Conservation (phyloP, 2,888 invertebrate species). For the Dasysyrphus albostriatus region DNA sequence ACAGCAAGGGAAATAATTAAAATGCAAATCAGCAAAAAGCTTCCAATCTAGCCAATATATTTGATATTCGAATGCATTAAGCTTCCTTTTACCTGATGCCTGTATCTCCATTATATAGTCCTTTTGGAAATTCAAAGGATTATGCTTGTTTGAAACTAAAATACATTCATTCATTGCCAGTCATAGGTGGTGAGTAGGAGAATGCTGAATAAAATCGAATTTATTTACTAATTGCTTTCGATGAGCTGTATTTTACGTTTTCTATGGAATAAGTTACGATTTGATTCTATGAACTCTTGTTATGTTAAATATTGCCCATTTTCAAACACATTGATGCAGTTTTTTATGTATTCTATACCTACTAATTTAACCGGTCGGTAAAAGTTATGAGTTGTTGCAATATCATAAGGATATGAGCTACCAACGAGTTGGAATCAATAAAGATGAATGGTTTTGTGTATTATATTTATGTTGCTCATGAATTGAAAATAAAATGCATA, state of each 20-base stretch:
- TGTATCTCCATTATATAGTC: background rate
- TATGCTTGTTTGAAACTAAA: background rate
- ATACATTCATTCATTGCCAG: background rate
- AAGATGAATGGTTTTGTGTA: no score
- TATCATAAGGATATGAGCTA: no score
- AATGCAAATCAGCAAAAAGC: background rate
- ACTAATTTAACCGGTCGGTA: no score
- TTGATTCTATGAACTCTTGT: no score
- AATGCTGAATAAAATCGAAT: background rate
- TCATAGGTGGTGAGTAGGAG: background rate
- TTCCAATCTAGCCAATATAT: background rate
- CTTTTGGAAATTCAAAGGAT: background rate
- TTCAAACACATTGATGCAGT: no score
- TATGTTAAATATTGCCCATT: no score
- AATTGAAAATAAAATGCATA: no score
- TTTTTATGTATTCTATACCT: no score
- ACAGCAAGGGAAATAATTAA: background rate
- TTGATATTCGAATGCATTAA: background rate
- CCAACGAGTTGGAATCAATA: no score
- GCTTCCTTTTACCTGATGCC: background rate
- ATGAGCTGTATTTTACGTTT: background rate
- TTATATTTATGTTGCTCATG: no score
- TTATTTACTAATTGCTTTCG: background rate
- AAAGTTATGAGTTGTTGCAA: no score
- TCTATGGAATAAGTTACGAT: no score